Percentiles rank a stretch among this genome's conserved stretches.
Conservation (phyloP, 2,797 vertebrate genomes). For the Danio tinwini region DNA sequence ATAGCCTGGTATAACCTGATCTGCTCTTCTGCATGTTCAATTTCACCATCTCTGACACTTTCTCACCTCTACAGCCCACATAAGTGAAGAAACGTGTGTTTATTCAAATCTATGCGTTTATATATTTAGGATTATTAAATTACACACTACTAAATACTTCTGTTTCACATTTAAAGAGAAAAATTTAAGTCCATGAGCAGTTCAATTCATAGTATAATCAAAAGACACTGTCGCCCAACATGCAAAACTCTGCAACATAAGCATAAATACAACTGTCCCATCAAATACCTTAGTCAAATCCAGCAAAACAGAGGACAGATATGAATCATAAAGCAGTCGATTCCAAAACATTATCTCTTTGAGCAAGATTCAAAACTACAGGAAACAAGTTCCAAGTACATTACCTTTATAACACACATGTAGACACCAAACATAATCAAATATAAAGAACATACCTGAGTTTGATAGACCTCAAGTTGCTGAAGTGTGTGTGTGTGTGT, state of each 20-base stretch:
- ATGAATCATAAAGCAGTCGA: slow-evolving; percentile 15
- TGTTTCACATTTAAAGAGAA: background rate
- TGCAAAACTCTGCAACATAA: slow-evolving; percentile 2
- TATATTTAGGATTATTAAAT: background rate
- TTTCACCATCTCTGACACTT: slow-evolving; percentile 33
- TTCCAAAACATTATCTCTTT: background rate
- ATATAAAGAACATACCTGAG: slow-evolving; percentile 64
- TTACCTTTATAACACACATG: background rate
- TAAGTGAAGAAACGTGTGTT: too few relatives aligned
- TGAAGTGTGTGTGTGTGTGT: slow-evolving; percentile 58
- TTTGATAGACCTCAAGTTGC: slow-evolving; percentile 53
- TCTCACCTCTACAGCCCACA: background rate
- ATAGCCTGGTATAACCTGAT: slow-evolving; percentile 57
- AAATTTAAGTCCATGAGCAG: background rate
- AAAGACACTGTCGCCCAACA: background rate
- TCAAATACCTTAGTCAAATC: background rate
- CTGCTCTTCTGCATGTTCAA: slow-evolving; percentile 43
- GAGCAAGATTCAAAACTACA: background rate
- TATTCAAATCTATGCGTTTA: background rate
- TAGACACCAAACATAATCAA: background rate
- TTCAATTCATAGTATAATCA: background rate
- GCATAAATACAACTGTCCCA: background rate
- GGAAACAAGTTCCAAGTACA: background rate
- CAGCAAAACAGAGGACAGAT: background rate
- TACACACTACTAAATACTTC: background rate